Percentiles rank a stretch among this genome's conserved stretches.
phyloP scores from a whole-genome alignment of 2,113 vertebrate genomes.

The Struthio camelus region DNA sequence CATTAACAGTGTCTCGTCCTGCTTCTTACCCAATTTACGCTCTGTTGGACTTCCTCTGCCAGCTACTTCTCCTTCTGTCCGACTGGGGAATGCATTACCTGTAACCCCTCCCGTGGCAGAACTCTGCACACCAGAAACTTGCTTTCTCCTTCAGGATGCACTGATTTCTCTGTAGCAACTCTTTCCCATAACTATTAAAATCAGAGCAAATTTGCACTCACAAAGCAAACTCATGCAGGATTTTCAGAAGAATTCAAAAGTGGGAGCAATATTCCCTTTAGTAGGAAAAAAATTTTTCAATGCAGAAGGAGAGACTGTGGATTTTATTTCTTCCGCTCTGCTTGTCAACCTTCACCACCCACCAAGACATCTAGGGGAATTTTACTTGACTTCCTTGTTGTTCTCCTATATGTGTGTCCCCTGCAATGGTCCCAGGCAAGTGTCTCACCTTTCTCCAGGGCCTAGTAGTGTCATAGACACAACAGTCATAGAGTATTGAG shows the following conservation, averaged over 20 bases:
- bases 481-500: background rate
- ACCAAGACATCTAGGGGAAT: background rate
- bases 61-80: background rate
- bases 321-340: background rate
- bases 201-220: background rate
- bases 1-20: conserved; percentile 3
- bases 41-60: background rate
- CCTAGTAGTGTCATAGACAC: background rate
- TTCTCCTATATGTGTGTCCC: background rate
- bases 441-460: background rate
- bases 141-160: background rate
- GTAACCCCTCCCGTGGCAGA: background rate
- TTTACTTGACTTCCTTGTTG: background rate
- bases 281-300: background rate
- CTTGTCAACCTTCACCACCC: background rate
- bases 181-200: conserved; percentile 13
- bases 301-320: background rate
- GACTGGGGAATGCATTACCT: background rate
- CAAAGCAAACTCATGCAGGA: background rate
- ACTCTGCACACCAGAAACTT: background rate
- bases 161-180: background rate
- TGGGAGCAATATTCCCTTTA: background rate
- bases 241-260: background rate
- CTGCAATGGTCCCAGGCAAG: background rate
- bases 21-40: conserved; percentile 11